These are phyloP conservation scores for Spilosoma lubricipeda DNA, from an alignment of 2,888 invertebrate genomes.

Conservation along the genomic window DNA sequence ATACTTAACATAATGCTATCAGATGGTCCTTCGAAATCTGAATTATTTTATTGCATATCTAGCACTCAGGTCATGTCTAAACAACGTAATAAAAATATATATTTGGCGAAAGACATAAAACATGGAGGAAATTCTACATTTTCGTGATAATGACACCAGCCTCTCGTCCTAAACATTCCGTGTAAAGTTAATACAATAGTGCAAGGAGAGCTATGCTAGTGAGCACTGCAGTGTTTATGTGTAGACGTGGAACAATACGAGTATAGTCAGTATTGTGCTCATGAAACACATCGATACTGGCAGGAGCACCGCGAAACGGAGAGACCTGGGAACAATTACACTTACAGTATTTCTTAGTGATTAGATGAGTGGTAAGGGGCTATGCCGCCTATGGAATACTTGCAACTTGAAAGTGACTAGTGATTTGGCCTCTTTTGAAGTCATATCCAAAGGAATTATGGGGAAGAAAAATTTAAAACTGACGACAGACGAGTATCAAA, in stretches of 20 bases:
- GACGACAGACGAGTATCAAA: too few species aligned
- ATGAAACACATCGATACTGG: constrained; percentile 91
- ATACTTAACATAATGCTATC: background rate
- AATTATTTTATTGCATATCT: background rate
- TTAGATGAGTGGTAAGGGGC: too few species aligned
- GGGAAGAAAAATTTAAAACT: too few species aligned
- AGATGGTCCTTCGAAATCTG: background rate
- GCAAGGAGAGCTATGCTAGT: constrained; percentile 40
- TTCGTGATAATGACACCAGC: constrained; percentile 33
- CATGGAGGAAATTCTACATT: background rate
- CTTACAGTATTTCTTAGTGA: background rate
- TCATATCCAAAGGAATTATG: too few species aligned
- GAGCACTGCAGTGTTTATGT: constrained; percentile 72
- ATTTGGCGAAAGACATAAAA: background rate
- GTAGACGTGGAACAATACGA: constrained; percentile 89
- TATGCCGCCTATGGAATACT: too few species aligned
- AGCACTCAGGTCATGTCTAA: background rate
- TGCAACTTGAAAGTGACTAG: too few species aligned
- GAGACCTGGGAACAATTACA: constrained; percentile 79
- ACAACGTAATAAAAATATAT: background rate
- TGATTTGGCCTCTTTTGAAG: too few species aligned
- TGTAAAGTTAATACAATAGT: constrained; percentile 33
- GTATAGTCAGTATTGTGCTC: constrained; percentile 90
- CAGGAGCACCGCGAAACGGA: constrained; percentile 90
- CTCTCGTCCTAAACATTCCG: constrained; percentile 30